Conservation (phyloP, 2,113 vertebrate species). For the Oostethus manadensis region DNA sequence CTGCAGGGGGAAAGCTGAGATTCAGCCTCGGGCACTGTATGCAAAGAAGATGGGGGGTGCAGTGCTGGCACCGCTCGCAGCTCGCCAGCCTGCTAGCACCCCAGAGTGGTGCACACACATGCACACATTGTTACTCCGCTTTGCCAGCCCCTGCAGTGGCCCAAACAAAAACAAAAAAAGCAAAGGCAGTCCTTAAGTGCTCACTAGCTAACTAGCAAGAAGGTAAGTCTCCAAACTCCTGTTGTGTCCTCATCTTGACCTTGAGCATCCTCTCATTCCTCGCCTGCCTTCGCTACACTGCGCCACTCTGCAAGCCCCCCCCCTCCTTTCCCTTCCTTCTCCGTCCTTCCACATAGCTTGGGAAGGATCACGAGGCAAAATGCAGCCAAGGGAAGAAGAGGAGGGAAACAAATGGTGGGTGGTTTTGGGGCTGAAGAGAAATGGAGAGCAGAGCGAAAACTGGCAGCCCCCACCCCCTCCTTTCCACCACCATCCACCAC, state of each 20-base stretch:
- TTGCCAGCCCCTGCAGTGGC: constrained; percentile 56
- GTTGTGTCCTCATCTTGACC: constrained; percentile 68
- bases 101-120: constrained; percentile 47
- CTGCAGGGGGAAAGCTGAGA: constrained; percentile 56
- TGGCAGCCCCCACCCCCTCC: constrained; percentile 48
- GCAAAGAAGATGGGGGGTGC: constrained; percentile 33
- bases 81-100: constrained; percentile 58
- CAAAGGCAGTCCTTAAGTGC: constrained; percentile 34
- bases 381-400: constrained; percentile 51
- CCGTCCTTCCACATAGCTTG: constrained; percentile 62
- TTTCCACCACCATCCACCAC: not conserved
- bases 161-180: constrained; percentile 41
- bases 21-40: constrained; percentile 61
- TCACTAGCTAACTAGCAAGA: constrained; percentile 2
- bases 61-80: constrained; percentile 62
- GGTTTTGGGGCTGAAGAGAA: constrained; percentile 16
- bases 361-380: constrained; percentile 66
- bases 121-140: constrained; percentile 45
- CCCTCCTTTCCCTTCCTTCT: constrained; percentile 29
- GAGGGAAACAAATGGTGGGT: constrained; percentile 12
- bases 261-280: constrained; percentile 42
- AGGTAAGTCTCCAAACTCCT: constrained; percentile 52
- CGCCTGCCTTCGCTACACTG: constrained; percentile 36
- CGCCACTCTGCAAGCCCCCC: constrained; percentile 49
- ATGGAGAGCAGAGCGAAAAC: constrained; percentile 35